Conservation (phyloP, 2,797 vertebrate genomes). For the Allobates femoralis region DNA sequence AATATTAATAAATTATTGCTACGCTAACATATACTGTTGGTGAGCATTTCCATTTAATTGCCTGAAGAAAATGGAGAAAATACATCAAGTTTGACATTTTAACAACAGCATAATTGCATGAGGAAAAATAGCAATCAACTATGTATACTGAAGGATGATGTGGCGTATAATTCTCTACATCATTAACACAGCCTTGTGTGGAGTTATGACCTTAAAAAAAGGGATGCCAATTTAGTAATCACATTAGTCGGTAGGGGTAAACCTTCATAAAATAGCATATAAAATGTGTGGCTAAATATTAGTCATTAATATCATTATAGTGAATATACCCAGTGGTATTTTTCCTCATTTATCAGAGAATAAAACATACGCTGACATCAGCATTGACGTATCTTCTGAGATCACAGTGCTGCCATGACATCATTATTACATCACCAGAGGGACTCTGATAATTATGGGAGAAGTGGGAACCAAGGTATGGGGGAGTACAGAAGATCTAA, state of each 20-base stretch:
- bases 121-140: conserved; percentile 16
- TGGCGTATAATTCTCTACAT: conserved; percentile 16
- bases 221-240: conserved; percentile 8
- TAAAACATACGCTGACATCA: neutral
- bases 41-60: conserved; percentile 53
- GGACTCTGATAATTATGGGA: neutral
- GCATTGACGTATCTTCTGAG: neutral
- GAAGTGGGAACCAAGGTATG: too few species aligned
- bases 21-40: conserved; percentile 8
- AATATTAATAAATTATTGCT: conserved; percentile 46
- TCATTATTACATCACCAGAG: neutral
- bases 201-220: conserved; percentile 4
- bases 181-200: neutral
- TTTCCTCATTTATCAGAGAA: neutral
- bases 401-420: neutral
- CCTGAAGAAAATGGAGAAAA: conserved; percentile 42
- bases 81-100: conserved; percentile 57
- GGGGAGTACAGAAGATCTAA: too few species aligned
- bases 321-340: neutral
- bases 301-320: neutral
- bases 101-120: conserved; percentile 52
- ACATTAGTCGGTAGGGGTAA: neutral
- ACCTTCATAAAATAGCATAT: neutral
- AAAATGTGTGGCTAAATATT: neutral
- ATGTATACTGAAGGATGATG: conserved; percentile 26